Conservation (phyloP, 2,113 vertebrate species). For the Seriola aureovittata region DNA sequence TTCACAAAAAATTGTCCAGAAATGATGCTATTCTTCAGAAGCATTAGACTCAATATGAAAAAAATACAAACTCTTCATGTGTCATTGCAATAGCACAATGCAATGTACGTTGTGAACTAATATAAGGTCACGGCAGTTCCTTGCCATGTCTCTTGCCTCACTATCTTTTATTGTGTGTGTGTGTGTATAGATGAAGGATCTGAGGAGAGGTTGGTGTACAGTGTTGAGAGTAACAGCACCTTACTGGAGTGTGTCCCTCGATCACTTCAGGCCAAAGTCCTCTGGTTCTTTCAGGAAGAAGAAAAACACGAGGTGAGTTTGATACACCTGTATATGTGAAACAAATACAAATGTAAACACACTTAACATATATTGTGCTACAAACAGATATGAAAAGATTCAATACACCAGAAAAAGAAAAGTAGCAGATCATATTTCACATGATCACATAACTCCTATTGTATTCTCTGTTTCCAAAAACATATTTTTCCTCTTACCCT, state of each 20-base stretch:
- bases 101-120: conserved; percentile 17
- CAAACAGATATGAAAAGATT: not conserved
- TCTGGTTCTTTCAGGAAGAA: conserved; percentile 91
- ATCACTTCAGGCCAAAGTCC: conserved; percentile 93
- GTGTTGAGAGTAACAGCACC: conserved; percentile 94
- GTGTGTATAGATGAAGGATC: conserved; percentile 74
- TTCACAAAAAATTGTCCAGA: no score
- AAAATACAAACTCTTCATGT: not conserved
- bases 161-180: conserved; percentile 38
- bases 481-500: no score
- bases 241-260: conserved; percentile 93
- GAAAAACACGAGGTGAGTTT: conserved; percentile 89
- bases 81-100: conserved; percentile 12
- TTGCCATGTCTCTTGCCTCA: conserved; percentile 23
- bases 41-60: not conserved
- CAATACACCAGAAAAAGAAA: not conserved
- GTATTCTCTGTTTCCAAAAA: not conserved
- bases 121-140: conserved; percentile 37
- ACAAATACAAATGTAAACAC: not conserved
- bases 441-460: not conserved
- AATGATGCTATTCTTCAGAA: not conserved
- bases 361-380: not conserved
- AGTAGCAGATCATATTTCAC: not conserved
- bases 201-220: conserved; percentile 88
- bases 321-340: not conserved